Conservation (phyloP, 92 coral and sea anemone genomes). For the Anthopleura xanthogrammica region DNA sequence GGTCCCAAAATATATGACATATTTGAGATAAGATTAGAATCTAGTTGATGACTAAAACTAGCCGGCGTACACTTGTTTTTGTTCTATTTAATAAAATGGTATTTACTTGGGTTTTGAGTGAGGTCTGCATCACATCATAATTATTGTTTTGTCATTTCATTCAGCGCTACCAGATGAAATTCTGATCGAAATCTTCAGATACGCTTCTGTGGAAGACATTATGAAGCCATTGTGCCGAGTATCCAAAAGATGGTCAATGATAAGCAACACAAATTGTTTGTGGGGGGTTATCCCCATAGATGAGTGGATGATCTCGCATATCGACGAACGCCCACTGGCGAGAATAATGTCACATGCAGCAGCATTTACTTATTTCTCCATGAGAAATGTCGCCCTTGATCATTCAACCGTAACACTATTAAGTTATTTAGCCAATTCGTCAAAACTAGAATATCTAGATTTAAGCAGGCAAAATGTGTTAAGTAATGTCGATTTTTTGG, state of each 20-base stretch:
- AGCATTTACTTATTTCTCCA: conserved; percentile 28
- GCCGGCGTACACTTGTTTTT: too few species aligned
- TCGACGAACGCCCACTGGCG: conserved; percentile 32
- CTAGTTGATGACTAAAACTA: too few species aligned
- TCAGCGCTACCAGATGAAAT: conserved; percentile 4
- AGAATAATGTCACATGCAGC: conserved; percentile 46
- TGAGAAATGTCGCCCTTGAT: conserved; percentile 11
- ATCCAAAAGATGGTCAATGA: conserved; percentile 35
- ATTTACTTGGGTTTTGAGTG: too few species aligned
- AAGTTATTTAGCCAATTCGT: conserved; percentile 17
- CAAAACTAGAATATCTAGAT: conserved; percentile 26
- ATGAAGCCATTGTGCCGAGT: conserved; percentile 33
- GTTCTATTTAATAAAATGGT: too few species aligned
- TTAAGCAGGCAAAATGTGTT: conserved; percentile 19
- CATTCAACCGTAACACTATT: conserved; percentile 1
- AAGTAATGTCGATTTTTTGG: conserved; percentile 16
- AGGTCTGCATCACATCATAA: neutral
- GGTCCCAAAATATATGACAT: too few species aligned
- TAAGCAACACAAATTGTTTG: conserved; percentile 38
- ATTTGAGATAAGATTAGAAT: too few species aligned
- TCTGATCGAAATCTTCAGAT: neutral
- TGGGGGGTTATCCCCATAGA: conserved; percentile 41
- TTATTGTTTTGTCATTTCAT: neutral
- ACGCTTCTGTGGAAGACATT: conserved; percentile 37
- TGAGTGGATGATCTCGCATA: conserved; percentile 46